Evolutionary conservation across 2,888 invertebrate species (phyloP).

Genomic region (Hirtodrosophila cameraria): DNA sequence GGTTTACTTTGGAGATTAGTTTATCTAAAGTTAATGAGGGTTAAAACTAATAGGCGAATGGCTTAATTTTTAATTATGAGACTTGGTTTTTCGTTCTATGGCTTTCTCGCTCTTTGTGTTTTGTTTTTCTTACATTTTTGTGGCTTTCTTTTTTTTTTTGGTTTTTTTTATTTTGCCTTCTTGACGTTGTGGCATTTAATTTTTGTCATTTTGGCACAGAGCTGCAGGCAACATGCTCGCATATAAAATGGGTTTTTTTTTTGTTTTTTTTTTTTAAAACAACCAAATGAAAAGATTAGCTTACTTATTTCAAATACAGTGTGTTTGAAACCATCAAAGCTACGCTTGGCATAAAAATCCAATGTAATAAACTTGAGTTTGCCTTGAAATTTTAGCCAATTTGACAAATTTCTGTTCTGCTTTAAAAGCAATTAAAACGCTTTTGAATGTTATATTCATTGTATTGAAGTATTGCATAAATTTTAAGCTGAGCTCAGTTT

Average conservation of each 20-base stretch:
- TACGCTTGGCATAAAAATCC: neutral
- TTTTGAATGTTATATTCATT: too few species aligned
- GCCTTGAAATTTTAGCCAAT: too few species aligned
- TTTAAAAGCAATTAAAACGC: too few species aligned
- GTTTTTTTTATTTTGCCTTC: slow-evolving; percentile 25
- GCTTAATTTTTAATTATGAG: slow-evolving; percentile 80
- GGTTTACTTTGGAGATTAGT: slow-evolving; percentile 80
- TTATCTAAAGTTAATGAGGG: slow-evolving; percentile 80
- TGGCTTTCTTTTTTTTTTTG: slow-evolving; percentile 15
- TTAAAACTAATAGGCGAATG: slow-evolving; percentile 81
- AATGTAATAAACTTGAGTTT: too few species aligned
- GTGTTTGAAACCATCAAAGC: slow-evolving; percentile 6
- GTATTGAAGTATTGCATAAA: too few species aligned
- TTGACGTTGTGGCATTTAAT: slow-evolving; percentile 63
- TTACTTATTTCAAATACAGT: slow-evolving; percentile 38
- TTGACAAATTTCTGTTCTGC: too few species aligned
- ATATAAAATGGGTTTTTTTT: slow-evolving; percentile 53
- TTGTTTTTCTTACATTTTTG: slow-evolving; percentile 55
- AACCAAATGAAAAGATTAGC: slow-evolving; percentile 46
- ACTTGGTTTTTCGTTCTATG: slow-evolving; percentile 64
- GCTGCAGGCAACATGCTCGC: slow-evolving; percentile 58
- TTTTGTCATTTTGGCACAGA: slow-evolving; percentile 66
- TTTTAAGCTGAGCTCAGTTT: too few species aligned
- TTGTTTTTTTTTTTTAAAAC: too few species aligned
- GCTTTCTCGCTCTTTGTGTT: slow-evolving; percentile 25